Base-by-base conservation (phyloP, 2,113 vertebrate genomes). In the Cebidichthys violaceus region DNA sequence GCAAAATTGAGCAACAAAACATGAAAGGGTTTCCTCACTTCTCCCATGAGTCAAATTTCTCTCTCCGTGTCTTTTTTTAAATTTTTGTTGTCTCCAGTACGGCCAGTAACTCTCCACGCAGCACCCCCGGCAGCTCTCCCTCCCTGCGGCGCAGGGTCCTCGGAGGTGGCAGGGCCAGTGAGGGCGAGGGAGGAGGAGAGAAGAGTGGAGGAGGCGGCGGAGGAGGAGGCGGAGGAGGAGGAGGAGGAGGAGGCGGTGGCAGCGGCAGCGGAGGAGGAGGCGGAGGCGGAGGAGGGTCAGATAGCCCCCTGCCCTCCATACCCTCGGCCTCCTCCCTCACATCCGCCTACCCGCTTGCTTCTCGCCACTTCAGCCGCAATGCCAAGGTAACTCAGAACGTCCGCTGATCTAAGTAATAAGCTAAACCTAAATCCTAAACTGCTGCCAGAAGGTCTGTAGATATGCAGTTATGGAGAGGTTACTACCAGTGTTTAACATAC, bases 101-200 rank as follows among this genome's bases (percentile, higher is more conserved):
- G 33, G 96, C 96, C 88, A 97, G 96, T 90, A 96, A 97, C 90
- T 97, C 96, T 83, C 96, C 96, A 17, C 96, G 96, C 88, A 97
- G 96, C 93, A 97, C 96, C 2, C 97, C 97, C 0, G 96, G 96
- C 90, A 97, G 95, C 93, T 97, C 97, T 37, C 97, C 97, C 0
- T 96, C 96, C 10, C 88, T 97, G 85, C 96, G 97, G 4, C 96
- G 96, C 79, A 94, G 96, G 68, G 94, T 97, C 64, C 90, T 96
- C 22, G 95, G 96, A 75, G 91, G 95, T 6, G 68, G 96, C 61
- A 86, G 95, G 72, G 91, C 92, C 89, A 94, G 95, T 18, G 89
- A 96, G 90, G 86, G 84, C 4, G 72, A 95, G 66, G 91, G 94
- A 90, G 96, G 93, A 85, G 94, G 94, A 88, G 90, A 92, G 75